Conservation (phyloP, 2,797 vertebrate genomes). For the Petrocephalus schoutedeni region DNA sequence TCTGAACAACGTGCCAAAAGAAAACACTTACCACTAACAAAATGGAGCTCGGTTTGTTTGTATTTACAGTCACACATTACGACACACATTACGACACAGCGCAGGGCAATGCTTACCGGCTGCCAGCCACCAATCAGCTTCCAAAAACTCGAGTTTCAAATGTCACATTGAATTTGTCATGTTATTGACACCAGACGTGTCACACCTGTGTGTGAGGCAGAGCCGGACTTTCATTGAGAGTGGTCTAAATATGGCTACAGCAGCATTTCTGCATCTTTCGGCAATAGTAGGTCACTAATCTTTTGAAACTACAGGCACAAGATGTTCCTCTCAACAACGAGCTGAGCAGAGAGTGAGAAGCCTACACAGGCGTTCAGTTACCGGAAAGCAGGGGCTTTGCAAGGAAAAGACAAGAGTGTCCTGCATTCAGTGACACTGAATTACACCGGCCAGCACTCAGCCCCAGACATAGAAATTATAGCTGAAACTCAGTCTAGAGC, state of each 20-base stretch:
- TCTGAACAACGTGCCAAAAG: neutral
- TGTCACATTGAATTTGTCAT: conserved; percentile 36
- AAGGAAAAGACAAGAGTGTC: neutral
- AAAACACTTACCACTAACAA: neutral
- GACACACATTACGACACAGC: conserved; percentile 8
- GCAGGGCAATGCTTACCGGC: conserved; percentile 16
- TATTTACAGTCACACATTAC: neutral
- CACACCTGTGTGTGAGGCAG: conserved; percentile 17
- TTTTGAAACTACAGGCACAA: conserved; percentile 24
- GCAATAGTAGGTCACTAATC: conserved; percentile 36
- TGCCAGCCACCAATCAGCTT: conserved; percentile 27
- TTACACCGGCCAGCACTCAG: neutral
- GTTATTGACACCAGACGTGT: conserved; percentile 29
- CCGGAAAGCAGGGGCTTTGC: neutral
- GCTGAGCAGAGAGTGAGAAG: conserved; percentile 16
- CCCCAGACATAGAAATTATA: neutral
- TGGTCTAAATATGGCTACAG: conserved; percentile 37
- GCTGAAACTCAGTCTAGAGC: neutral
- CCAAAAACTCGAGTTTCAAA: conserved; percentile 38
- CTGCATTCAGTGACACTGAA: neutral
- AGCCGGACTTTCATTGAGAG: conserved; percentile 7
- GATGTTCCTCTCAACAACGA: conserved; percentile 8
- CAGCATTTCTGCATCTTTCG: conserved; percentile 28
- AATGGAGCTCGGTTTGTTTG: neutral
- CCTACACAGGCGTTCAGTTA: neutral